Evolutionary conservation across 1,140 invertebrate species (phyloP).

Genomic region (Drosophila sucinea): DNA sequence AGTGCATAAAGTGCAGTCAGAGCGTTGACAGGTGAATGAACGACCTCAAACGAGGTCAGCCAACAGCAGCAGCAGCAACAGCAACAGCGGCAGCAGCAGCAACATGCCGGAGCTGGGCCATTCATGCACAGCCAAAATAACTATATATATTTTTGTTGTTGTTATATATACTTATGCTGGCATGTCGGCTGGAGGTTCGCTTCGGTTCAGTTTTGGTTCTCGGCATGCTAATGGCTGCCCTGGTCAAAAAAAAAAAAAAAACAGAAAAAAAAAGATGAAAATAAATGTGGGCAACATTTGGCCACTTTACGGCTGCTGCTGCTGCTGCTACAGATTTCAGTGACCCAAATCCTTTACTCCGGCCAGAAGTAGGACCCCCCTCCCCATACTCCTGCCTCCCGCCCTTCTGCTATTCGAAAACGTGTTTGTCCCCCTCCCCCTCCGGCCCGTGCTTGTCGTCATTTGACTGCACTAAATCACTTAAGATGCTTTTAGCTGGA

Average conservation of each 20-base stretch:
- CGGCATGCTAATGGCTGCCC: slow-evolving; percentile 51
- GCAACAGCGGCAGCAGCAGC: slow-evolving; percentile 34
- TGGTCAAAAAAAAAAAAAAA: slow-evolving; percentile 4
- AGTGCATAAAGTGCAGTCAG: slow-evolving; percentile 73
- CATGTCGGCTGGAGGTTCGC: slow-evolving; percentile 18
- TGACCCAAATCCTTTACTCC: slow-evolving; percentile 74
- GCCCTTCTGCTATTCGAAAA: slow-evolving; percentile 20
- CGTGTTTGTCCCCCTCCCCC: slow-evolving; percentile 31
- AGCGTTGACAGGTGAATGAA: slow-evolving; percentile 79
- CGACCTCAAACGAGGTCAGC: slow-evolving; percentile 81
- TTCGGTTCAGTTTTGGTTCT: slow-evolving; percentile 31
- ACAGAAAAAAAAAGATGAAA: slow-evolving; percentile 24
- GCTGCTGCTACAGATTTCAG: slow-evolving; percentile 69
- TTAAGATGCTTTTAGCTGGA: slow-evolving; percentile 76
- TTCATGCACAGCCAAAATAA: slow-evolving; percentile 75
- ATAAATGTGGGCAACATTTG: slow-evolving; percentile 73
- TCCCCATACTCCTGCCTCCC: not conserved
- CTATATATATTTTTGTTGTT: slow-evolving; percentile 29
- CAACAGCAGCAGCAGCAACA: slow-evolving; percentile 33
- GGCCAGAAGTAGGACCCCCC: slow-evolving; percentile 50
- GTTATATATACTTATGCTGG: slow-evolving; percentile 14
- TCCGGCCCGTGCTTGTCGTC: slow-evolving; percentile 19
- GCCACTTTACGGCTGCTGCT: slow-evolving; percentile 63
- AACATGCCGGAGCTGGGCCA: slow-evolving; percentile 46
- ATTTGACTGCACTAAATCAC: slow-evolving; percentile 78